Percentiles rank a stretch among this genome's conserved stretches.
Conservation (phyloP, 1,140 invertebrate genomes). For the Oryzaephilus surinamensis region DNA sequence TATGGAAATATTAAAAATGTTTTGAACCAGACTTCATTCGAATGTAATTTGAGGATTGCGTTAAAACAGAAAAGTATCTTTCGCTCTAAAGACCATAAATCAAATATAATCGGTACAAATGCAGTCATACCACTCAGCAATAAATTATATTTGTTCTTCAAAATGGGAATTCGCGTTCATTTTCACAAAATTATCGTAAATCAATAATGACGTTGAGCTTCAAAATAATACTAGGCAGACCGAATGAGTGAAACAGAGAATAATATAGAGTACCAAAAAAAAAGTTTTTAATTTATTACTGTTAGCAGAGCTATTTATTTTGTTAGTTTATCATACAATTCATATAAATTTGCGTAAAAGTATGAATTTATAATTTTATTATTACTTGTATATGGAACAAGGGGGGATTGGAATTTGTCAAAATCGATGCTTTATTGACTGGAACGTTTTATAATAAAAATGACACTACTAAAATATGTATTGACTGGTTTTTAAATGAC, state of each 20-base stretch:
- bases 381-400: no score
- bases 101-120: constrained; percentile 35
- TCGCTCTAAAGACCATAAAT: constrained; percentile 31
- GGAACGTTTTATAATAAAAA: no score
- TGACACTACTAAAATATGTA: no score
- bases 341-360: constrained; percentile 4
- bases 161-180: constrained; percentile 36
- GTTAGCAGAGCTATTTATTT: constrained; percentile 27
- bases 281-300: constrained; percentile 31
- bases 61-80: constrained; percentile 33
- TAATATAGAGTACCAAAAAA: constrained; percentile 27
- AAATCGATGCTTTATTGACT: no score
- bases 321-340: constrained; percentile 25
- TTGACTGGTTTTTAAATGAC: no score
- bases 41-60: no score
- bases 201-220: constrained; percentile 34
- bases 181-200: constrained; percentile 38
- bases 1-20: no score
- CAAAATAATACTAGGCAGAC: no score
- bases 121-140: constrained; percentile 30
- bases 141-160: constrained; percentile 36
- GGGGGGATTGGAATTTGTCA: no score
- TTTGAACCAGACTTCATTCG: no score
- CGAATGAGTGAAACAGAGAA: no score
- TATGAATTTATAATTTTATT: no score